phyloP scores from a whole-genome alignment of 2,888 invertebrate species.

The Acheta domesticus region DNA sequence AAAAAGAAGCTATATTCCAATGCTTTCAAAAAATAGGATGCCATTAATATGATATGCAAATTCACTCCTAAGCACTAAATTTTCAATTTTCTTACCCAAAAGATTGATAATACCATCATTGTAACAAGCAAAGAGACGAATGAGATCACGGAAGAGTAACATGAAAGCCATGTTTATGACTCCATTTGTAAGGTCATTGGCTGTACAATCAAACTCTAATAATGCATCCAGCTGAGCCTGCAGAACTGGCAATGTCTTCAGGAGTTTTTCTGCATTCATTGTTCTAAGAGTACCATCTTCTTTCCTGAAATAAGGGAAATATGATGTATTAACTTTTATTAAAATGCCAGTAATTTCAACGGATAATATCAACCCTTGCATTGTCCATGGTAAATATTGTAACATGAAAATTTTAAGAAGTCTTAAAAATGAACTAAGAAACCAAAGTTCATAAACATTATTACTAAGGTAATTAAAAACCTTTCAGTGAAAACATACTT shows the following conservation, averaged over 20 bases:
- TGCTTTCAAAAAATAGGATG: neutral
- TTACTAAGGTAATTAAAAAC: too few species aligned
- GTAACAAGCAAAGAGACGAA: conserved; percentile 97
- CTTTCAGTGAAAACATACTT: too few species aligned
- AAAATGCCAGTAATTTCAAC: neutral
- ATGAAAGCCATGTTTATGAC: conserved; percentile 99
- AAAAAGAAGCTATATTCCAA: neutral
- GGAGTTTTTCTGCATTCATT: conserved; percentile 94
- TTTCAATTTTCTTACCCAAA: conserved; percentile 57
- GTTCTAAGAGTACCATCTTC: conserved; percentile 95
- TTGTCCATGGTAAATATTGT: neutral
- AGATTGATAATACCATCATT: conserved; percentile 99
- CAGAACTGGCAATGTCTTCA: conserved; percentile 93
- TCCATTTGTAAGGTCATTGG: conserved; percentile 95
- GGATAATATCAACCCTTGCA: neutral
- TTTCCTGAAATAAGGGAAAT: conserved; percentile 60
- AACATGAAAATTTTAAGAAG: neutral
- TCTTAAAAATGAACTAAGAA: neutral
- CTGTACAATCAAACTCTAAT: conserved; percentile 94
- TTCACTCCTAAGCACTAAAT: neutral
- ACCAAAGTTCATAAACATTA: too few species aligned
- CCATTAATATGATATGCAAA: neutral
- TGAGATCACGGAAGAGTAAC: conserved; percentile 97
- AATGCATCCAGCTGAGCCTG: conserved; percentile 94
- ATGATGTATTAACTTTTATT: neutral